Evolutionary conservation across 1,140 invertebrate genomes (phyloP).

Genomic region (Eupristina koningsbergeri): DNA sequence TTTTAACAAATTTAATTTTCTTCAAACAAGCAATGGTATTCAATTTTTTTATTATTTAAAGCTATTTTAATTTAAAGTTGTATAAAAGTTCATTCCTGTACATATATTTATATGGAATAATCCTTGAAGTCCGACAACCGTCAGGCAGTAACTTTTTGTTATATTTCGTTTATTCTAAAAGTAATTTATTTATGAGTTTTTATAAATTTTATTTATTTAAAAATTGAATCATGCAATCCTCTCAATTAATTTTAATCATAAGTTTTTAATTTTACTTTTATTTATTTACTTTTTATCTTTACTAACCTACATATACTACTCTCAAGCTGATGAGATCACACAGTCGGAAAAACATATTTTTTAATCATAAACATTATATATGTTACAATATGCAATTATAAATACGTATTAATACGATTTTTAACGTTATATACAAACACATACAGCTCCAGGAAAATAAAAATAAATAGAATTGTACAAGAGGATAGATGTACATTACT

Average conservation of each 20-base stretch:
- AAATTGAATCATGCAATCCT: too few relatives aligned
- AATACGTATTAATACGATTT: neutral
- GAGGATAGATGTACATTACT: neutral
- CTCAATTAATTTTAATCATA: too few relatives aligned
- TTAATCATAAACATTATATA: too few relatives aligned
- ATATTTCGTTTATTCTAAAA: too few relatives aligned
- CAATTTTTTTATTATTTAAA: too few relatives aligned
- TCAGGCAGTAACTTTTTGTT: too few relatives aligned
- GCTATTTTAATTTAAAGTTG: neutral
- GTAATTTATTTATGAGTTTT: too few relatives aligned
- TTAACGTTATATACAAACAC: neutral
- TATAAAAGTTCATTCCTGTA: too few relatives aligned
- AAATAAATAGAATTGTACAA: neutral
- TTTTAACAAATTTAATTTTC: neutral
- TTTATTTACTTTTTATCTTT: slow-evolving; percentile 36
- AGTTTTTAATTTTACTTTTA: neutral
- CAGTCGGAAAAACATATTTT: neutral
- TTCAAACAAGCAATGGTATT: too few relatives aligned
- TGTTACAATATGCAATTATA: neutral
- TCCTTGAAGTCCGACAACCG: too few relatives aligned
- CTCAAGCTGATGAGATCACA: neutral
- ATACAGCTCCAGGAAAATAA: neutral
- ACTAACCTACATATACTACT: slow-evolving; percentile 7
- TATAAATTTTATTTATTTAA: too few relatives aligned
- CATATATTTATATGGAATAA: too few relatives aligned